Base-by-base conservation (phyloP, 2,113 vertebrate genomes). In the Corythoichthys haematopterus region DNA sequence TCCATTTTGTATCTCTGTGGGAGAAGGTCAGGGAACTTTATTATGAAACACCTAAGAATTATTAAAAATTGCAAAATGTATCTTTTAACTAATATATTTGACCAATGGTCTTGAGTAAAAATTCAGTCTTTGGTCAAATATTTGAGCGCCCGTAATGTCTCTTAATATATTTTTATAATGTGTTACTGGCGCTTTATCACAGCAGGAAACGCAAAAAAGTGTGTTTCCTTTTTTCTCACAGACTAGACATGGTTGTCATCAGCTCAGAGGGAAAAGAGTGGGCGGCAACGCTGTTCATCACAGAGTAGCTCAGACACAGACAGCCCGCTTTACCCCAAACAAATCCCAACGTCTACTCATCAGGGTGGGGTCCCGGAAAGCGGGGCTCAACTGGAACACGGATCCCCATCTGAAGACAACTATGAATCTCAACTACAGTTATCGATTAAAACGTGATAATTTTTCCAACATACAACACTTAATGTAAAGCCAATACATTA, bases 191-290 rank as follows among this genome's bases (percentile, higher is more conserved):
- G 55, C 38, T 51, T 59, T 63, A 36, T 61, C 14, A 33, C 69
- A 48, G 71, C 38, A 69, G 53, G 62, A 70, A 65, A 52, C 2
- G 6, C 58, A 46, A 45, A 62, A 63, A 46, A 55, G 7, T 80
- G 60, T 81, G 65, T 66, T 72, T 75, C 70, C 56, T 64, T 76
- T 69, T 81, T 71, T 75, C 64, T 74, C 70, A 72, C 64, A 80
- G 68, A 61, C 80, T 69, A 80, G 78, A 81, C 78, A 52, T 51
- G 53, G 72, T 65, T 80, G 71, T 85, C 84, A 76, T 80, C 72
- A 71, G 72, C 68, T 46, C 63, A 70, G 43, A 83, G 82, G 83
- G 71, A 78, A 81, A 84, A 51, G 66, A 74, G 82, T 80, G 81
- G 79, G 82, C 15, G 80, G 71, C 46, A 71, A 5, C 45, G 74